Evolutionary conservation across 1,140 invertebrate species (phyloP).

Genomic region (Sarcophaga bullata): DNA sequence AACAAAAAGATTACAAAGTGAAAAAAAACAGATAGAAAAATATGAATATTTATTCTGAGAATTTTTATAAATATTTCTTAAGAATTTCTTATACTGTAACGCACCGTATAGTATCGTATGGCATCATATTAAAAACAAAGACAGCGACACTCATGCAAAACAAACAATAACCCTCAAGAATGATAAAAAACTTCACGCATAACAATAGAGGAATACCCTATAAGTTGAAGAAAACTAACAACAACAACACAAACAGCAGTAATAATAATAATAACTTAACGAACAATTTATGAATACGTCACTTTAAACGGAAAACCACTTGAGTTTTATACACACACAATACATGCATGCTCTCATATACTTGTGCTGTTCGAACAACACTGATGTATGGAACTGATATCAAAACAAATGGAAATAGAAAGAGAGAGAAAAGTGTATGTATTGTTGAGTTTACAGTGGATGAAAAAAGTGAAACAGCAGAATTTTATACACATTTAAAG

Average conservation of each 20-base stretch:
- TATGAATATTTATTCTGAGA: too few species aligned
- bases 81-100: constrained; percentile 19
- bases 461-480: too few species aligned
- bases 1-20: too few species aligned
- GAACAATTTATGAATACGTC: constrained; percentile 25
- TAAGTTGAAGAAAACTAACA: not conserved
- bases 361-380: not conserved
- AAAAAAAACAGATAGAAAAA: too few species aligned
- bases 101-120: not conserved
- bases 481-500: too few species aligned
- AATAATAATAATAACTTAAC: not conserved
- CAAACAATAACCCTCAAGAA: not conserved
- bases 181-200: constrained; percentile 1
- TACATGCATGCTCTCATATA: not conserved
- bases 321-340: not conserved
- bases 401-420: too few species aligned
- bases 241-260: constrained; percentile 11
- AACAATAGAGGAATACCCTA: constrained; percentile 14
- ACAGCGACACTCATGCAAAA: not conserved
- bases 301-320: not conserved
- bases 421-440: too few species aligned
- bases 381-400: too few species aligned
- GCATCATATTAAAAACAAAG: not conserved
- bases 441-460: too few species aligned
- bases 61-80: constrained; percentile 10